Base-by-base conservation (phyloP, 2,113 vertebrate genomes). In the Sterna hirundo region DNA sequence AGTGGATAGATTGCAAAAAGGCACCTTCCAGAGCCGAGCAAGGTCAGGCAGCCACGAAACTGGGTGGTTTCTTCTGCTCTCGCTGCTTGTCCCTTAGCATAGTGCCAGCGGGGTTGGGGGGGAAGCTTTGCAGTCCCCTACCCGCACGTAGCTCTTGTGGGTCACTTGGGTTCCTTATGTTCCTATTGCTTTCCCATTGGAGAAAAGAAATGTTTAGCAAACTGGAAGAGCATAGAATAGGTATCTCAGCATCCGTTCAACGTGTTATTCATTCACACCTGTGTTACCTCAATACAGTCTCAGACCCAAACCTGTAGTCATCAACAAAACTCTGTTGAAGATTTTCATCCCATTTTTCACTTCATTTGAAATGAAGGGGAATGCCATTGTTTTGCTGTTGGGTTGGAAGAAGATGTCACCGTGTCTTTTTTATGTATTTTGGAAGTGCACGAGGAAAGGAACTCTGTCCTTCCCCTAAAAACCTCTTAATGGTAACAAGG, bases 331-430 rank as follows among this genome's bases (percentile, higher is more conserved):
- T 3, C 83, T 5, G 68, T 58, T 42, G 32, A 66, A 74, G 71
- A 36, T 18, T 60, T 83, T 62, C 97, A 97, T 97, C 82, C 72
- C 97, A 96, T 96, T 81, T 51, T 65, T 86, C 97, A 96, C 93
- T 46, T 32, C 93, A 93, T 91, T 5, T 4, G 13, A 49, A 88
- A 51, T 2, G 2, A 88, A 95, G 75, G 75, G 51, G 64, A 95
- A 81, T 85, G 94, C 44, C 4, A 7, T 80, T 95, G 93, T 91
- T 94, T 61, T 68, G 82, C 87, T n/a, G 2, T 74, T 20, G 87
- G 64, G 40, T 83, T 90, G 94, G 71, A 93, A 86, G 82, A 71
- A 62, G 82, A 70, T 21, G 66, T 34, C 6, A 78, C 84, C 2
- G 11, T 86, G 72, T 71, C 83, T 76, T 30, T 75, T 54, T 13